These are phyloP conservation scores for Catagonus wagneri DNA, from an alignment of 2,113 vertebrate species.

Conservation along the genomic window DNA sequence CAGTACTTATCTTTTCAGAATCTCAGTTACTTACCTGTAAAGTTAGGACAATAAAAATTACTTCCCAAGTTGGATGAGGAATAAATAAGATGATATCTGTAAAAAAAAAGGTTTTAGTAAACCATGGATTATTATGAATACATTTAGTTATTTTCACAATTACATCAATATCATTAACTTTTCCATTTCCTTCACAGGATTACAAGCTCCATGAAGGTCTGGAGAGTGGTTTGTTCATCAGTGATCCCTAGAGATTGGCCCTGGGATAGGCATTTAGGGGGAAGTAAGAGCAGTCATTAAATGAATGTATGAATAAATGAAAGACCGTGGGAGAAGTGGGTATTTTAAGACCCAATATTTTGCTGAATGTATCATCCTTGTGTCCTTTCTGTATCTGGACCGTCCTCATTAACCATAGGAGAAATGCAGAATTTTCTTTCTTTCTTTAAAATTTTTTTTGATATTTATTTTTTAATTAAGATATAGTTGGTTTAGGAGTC, in stretches of 20 bases:
- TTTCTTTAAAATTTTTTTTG: background rate
- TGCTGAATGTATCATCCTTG: background rate
- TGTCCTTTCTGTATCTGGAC: background rate
- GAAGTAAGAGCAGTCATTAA: background rate
- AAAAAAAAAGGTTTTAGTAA: background rate
- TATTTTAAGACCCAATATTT: background rate
- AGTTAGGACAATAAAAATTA: constrained; percentile 43
- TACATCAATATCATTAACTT: background rate
- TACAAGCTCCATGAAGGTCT: background rate
- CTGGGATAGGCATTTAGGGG: background rate
- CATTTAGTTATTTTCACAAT: background rate
- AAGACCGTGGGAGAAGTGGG: background rate
- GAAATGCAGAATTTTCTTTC: background rate
- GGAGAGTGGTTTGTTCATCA: background rate
- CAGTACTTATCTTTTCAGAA: background rate
- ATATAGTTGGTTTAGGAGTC: too few species aligned
- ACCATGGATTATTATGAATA: background rate
- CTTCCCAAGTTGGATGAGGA: background rate
- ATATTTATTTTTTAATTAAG: too few species aligned
- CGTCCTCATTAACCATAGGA: background rate
- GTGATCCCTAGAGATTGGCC: background rate
- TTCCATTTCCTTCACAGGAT: background rate
- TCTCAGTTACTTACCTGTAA: background rate
- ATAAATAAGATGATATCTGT: background rate
- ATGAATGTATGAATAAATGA: background rate